Base-by-base conservation (phyloP, 92 coral and sea anemone genomes). In the Pocillopora meandrina region DNA sequence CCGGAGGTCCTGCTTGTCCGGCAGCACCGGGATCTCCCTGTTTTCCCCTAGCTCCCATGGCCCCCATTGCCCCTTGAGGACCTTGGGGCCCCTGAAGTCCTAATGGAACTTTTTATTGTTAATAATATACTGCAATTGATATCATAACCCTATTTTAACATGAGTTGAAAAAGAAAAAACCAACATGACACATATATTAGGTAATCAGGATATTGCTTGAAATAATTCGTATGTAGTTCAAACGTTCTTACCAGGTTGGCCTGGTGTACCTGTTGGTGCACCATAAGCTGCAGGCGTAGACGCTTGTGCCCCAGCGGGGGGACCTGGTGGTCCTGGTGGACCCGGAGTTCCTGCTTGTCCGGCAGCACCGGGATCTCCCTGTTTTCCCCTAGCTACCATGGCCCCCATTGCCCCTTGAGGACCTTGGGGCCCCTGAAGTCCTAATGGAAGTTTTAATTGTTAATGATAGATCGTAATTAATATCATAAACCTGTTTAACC, bases 271-370 rank as follows among this genome's bases (percentile, higher is more conserved):
- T 8, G 59, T 62, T 11, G 72, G 61, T 1, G 75, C 17, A 4
- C 35, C 60, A 0, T 11, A 21, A 11, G 85, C 0, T 4, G 31
- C 14, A 3, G 77, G 3, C 1, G 35, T 10, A 19, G 72, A 0
- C 35, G 76, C 77, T 18, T 59, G 97, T 19, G 90, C 82, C 35
- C 97, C 98, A 26, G 31, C 31, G 31, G 97, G 93, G 21, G 92
- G 91, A 80, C 95, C 95, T 57, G 95, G 94, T 18, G 85, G 93
- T 17, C 98, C 98, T 8, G 82, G n/a, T 16, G 89, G 59, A 4
- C 84, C 79, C 34, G 85, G 80, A 16, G 84, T 69, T 35, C 84
- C 84, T 7, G 66, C 73, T 9, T 85, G 63, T 20, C 84, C 65
- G 6, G 79, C 79, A 42, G 74, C 63, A 15, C 64, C 86, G n/a